A percentile compares a stretch with the other conserved stretches of the same genome.
Conservation (phyloP, 1,140 invertebrate species). For the Lordiphosa collinella region DNA sequence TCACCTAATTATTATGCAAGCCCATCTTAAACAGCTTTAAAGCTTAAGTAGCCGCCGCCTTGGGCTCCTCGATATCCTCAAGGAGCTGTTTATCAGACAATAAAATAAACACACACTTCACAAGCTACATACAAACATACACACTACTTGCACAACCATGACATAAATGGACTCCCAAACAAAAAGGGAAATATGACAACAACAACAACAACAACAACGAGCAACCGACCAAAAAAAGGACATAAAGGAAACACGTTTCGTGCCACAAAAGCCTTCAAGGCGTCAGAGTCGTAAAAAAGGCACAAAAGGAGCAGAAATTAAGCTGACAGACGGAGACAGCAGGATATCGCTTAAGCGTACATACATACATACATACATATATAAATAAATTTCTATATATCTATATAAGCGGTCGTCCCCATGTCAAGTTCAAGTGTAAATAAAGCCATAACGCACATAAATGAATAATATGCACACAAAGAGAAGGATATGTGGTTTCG, state of each 20-base stretch:
- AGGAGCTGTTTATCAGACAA: constrained; percentile 73
- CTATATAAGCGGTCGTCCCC: constrained; percentile 1
- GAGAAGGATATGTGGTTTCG: constrained; percentile 58
- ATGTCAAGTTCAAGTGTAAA: constrained; percentile 60
- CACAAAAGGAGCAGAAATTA: constrained; percentile 67
- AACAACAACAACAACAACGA: constrained; percentile 14
- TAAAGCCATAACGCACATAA: constrained; percentile 41
- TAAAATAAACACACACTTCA: constrained; percentile 74
- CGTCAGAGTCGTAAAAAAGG: constrained; percentile 67
- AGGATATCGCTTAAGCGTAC: constrained; percentile 24
- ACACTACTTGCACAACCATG: neutral
- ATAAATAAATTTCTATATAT: constrained; percentile 20
- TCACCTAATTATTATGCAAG: neutral
- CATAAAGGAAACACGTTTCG: constrained; percentile 49
- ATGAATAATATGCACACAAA: constrained; percentile 41
- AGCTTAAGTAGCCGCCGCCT: constrained; percentile 4
- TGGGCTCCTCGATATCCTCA: constrained; percentile 5
- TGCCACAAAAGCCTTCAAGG: constrained; percentile 42
- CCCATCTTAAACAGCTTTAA: constrained; percentile 21
- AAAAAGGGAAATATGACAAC: constrained; percentile 46
- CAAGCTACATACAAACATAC: constrained; percentile 14
- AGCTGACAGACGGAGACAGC: constrained; percentile 26
- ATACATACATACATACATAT: neutral
- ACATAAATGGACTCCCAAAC: constrained; percentile 1
- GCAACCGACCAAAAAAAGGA: constrained; percentile 15